Conservation (phyloP, 2,797 vertebrate species). For the Adelosebastes latens region DNA sequence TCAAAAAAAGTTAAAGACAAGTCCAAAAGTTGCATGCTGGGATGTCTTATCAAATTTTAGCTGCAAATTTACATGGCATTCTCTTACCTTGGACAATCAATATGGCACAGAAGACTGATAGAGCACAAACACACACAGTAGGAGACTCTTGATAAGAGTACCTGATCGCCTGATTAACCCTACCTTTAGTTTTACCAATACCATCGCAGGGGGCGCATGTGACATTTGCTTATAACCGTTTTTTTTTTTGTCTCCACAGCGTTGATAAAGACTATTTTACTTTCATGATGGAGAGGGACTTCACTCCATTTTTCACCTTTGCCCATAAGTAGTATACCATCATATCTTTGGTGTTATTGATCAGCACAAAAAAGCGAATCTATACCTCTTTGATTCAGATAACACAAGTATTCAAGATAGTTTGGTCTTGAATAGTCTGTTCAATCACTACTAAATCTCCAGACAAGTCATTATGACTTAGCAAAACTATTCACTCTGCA, state of each 20-base stretch:
- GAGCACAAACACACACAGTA: conserved; percentile 44
- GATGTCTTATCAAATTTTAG: conserved; percentile 34
- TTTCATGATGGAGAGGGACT: conserved; percentile 15
- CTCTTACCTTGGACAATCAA: conserved; percentile 46
- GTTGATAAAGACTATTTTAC: conserved; percentile 34
- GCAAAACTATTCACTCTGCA: background rate
- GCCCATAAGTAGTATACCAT: conserved; percentile 45
- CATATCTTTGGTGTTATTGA: conserved; percentile 62
- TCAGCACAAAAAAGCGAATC: conserved; percentile 40
- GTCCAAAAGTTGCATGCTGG: conserved; percentile 52
- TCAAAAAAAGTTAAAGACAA: conserved; percentile 40
- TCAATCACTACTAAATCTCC: background rate
- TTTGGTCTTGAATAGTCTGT: background rate
- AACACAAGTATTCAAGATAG: background rate
- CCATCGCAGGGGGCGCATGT: conserved; percentile 36
- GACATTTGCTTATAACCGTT: conserved; percentile 41
- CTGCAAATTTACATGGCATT: conserved; percentile 14
- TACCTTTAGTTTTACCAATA: conserved; percentile 54
- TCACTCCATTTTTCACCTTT: conserved; percentile 66
- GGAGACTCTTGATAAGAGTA: conserved; percentile 34
- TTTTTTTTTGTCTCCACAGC: conserved; percentile 9
- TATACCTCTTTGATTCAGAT: conserved; percentile 25
- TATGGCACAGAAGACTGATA: conserved; percentile 37
- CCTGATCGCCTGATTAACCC: conserved; percentile 52
- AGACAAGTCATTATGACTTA: background rate